Evolutionary conservation across 1,140 invertebrate species (phyloP).

Genomic region (Aphidius gifuensis): DNA sequence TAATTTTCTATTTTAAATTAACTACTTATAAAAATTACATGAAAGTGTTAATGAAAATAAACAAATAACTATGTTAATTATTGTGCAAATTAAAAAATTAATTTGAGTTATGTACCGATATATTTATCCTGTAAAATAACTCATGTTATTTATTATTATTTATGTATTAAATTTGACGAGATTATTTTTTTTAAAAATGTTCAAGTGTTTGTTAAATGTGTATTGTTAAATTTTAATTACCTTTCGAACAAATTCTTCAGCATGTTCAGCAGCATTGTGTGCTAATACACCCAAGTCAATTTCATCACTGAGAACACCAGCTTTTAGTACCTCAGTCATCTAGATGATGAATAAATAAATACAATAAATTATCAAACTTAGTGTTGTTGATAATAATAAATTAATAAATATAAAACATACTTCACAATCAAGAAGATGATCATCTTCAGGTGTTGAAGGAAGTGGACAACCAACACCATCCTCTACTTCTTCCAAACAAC

Average conservation of each 20-base stretch:
- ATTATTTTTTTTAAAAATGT: too few species aligned
- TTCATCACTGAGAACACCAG: constrained; percentile 77
- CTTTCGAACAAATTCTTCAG: constrained; percentile 91
- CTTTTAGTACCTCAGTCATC: constrained; percentile 80
- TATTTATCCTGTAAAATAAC: too few species aligned
- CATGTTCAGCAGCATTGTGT: constrained; percentile 87
- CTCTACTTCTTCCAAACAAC: constrained; percentile 67
- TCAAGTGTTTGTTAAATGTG: too few species aligned
- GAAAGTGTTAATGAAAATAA: neutral
- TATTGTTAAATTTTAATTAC: constrained; percentile 39
- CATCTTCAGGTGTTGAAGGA: constrained; percentile 83
- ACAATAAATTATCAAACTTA: neutral
- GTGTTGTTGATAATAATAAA: neutral
- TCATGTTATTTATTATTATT: neutral
- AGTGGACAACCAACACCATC: constrained; percentile 77
- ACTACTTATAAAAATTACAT: constrained; percentile 1
- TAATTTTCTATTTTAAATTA: neutral
- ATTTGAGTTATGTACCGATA: too few species aligned
- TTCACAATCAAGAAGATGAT: constrained; percentile 75
- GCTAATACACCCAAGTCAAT: constrained; percentile 78
- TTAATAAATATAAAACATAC: constrained; percentile 38
- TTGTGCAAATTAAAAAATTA: too few species aligned
- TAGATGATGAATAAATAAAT: constrained; percentile 35
- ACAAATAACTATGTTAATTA: too few species aligned
- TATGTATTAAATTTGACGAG: too few species aligned